These are phyloP conservation scores for Protophormia terraenovae DNA, from an alignment of 2,888 invertebrate genomes.

Conservation along the genomic window DNA sequence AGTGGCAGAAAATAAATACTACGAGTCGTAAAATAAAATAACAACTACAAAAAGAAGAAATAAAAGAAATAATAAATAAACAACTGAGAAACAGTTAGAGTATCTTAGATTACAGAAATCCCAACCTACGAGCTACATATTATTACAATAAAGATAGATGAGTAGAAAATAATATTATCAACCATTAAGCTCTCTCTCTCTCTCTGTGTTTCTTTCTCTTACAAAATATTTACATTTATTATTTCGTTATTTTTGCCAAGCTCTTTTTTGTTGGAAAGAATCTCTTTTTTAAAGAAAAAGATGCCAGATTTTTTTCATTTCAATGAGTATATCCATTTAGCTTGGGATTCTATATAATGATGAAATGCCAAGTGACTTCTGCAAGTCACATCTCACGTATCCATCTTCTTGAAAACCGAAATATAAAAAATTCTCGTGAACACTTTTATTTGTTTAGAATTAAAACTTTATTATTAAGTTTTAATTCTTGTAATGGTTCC, in stretches of 20 bases:
- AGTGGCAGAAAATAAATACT: slow-evolving; percentile 49
- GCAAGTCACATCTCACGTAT: too few species aligned
- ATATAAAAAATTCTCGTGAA: too few species aligned
- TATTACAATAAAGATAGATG: slow-evolving; percentile 39
- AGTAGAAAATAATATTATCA: slow-evolving; percentile 27
- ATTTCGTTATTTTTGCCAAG: background rate
- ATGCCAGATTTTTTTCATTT: background rate
- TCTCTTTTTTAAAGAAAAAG: background rate
- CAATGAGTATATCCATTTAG: too few species aligned
- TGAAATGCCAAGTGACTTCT: too few species aligned
- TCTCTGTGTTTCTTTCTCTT: background rate
- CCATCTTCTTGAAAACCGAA: too few species aligned
- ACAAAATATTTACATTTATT: background rate
- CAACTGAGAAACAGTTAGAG: slow-evolving; percentile 62
- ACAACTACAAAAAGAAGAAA: background rate
- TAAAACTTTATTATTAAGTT: too few species aligned
- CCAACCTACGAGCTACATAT: slow-evolving; percentile 49
- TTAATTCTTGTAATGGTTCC: too few species aligned
- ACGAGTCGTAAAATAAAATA: background rate
- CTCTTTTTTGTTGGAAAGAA: background rate
- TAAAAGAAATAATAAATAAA: slow-evolving; percentile 50
- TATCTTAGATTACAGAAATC: slow-evolving; percentile 44
- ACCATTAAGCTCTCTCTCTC: slow-evolving; percentile 14
- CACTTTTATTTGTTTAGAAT: too few species aligned
- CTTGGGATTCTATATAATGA: too few species aligned